phyloP scores from a whole-genome alignment of 1,140 invertebrate genomes.

The Temnothorax nylanderi region DNA sequence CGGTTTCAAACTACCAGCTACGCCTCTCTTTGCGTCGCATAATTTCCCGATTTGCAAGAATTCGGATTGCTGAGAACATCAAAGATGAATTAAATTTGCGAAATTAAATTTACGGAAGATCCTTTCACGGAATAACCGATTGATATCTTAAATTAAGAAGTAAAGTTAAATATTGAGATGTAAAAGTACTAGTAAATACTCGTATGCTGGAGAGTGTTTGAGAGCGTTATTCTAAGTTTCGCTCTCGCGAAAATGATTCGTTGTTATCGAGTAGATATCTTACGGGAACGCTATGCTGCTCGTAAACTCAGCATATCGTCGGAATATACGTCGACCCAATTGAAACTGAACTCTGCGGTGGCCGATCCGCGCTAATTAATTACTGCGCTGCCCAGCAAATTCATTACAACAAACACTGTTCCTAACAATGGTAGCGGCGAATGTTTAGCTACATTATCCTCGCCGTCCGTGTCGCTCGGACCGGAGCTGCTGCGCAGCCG shows the following conservation, averaged over 20 bases:
- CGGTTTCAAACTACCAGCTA: neutral
- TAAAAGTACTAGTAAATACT: neutral
- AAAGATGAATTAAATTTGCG: neutral
- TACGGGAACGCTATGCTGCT: neutral
- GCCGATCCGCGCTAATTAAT: slow-evolving; percentile 65
- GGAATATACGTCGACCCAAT: slow-evolving; percentile 49
- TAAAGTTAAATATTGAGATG: neutral
- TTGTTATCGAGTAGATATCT: slow-evolving; percentile 17
- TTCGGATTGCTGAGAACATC: neutral
- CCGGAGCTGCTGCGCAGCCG: neutral
- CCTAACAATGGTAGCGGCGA: slow-evolving; percentile 53
- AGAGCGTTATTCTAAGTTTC: neutral
- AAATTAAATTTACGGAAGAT: neutral
- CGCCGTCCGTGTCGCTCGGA: slow-evolving; percentile 33
- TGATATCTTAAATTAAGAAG: neutral
- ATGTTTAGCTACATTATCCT: slow-evolving; percentile 62
- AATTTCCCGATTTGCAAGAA: slow-evolving; percentile 12
- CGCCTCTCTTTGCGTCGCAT: neutral
- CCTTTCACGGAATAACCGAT: neutral
- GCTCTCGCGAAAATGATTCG: neutral
- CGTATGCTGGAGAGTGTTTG: neutral
- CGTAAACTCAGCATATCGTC: slow-evolving; percentile 14
- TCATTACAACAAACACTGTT: slow-evolving; percentile 67
- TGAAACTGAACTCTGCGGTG: slow-evolving; percentile 56
- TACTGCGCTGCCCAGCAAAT: slow-evolving; percentile 61